Conservation (phyloP, 1,140 invertebrate genomes). For the Neoseiulus cucumeris region DNA sequence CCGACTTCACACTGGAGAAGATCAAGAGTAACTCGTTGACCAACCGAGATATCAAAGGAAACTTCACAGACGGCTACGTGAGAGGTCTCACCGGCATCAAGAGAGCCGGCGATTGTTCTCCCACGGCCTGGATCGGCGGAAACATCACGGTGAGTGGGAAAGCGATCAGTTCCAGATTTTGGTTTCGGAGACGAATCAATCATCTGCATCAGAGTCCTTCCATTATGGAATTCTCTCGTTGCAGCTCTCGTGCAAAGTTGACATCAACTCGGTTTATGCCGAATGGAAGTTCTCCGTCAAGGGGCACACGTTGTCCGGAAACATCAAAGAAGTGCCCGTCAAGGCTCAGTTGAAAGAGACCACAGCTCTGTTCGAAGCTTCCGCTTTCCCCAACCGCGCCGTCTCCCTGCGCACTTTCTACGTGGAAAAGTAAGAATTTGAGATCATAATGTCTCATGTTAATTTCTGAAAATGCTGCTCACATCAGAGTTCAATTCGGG, state of each 20-base stretch:
- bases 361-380: neutral
- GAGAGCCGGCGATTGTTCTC: neutral
- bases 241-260: neutral
- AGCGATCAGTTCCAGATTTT: too few species aligned
- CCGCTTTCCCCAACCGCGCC: constrained; percentile 1
- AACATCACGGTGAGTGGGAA: constrained; percentile 4
- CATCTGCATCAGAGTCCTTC: too few species aligned
- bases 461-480: too few species aligned
- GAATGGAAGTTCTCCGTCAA: constrained; percentile 9
- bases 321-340: neutral
- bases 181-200: too few species aligned
- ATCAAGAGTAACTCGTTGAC: neutral
- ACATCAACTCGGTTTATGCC: constrained; percentile 4
- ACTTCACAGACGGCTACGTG: neutral
- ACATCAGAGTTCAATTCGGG: too few species aligned
- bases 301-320: neutral
- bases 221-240: neutral
- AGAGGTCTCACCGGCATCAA: neutral
- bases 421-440: neutral
- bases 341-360: neutral
- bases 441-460: too few species aligned
- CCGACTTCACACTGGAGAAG: neutral
- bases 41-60: constrained; percentile 2
- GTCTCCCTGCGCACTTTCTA: constrained; percentile 6
- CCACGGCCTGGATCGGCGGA: constrained; percentile 4